phyloP scores from a whole-genome alignment of 2,888 invertebrate genomes.

The Temnothorax ravouxi region DNA sequence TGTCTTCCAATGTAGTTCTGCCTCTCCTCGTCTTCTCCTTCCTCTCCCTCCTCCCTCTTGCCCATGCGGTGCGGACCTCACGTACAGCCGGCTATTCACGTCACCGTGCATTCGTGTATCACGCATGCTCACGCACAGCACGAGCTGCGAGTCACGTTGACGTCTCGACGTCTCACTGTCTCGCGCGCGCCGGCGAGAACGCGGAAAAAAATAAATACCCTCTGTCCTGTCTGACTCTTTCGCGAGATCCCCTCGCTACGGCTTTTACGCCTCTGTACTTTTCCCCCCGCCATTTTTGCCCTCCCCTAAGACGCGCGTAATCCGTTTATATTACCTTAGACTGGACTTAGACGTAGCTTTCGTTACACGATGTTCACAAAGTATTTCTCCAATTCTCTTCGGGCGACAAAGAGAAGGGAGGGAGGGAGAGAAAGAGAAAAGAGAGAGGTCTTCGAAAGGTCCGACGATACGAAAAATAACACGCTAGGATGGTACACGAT shows the following conservation, averaged over 20 bases:
- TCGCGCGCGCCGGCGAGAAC: slow-evolving; percentile 39
- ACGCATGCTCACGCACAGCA: slow-evolving; percentile 69
- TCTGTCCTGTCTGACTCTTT: background rate
- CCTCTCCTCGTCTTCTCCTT: slow-evolving; percentile 49
- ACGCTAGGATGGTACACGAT: slow-evolving; percentile 31
- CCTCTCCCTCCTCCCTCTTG: slow-evolving; percentile 40
- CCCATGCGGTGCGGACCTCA: slow-evolving; percentile 73
- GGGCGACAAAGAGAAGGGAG: background rate
- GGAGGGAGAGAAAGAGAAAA: background rate
- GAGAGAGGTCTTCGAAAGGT: slow-evolving; percentile 20
- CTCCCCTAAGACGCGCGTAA: slow-evolving; percentile 37
- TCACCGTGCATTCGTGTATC: slow-evolving; percentile 75
- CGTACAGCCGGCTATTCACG: slow-evolving; percentile 78
- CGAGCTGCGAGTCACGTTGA: slow-evolving; percentile 74
- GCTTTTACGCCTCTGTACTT: slow-evolving; percentile 9
- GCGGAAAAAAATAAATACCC: slow-evolving; percentile 51
- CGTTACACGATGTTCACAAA: slow-evolving; percentile 14
- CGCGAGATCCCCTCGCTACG: slow-evolving; percentile 35
- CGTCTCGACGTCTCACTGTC: slow-evolving; percentile 58
- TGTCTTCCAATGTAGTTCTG: slow-evolving; percentile 78
- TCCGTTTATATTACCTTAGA: slow-evolving; percentile 10
- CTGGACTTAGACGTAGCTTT: background rate
- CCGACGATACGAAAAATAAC: slow-evolving; percentile 50
- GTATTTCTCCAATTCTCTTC: background rate
- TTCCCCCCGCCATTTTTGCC: slow-evolving; percentile 9